These are phyloP conservation scores for Aphidius ervi DNA, from an alignment of 1,140 invertebrate genomes.

Conservation along the genomic window DNA sequence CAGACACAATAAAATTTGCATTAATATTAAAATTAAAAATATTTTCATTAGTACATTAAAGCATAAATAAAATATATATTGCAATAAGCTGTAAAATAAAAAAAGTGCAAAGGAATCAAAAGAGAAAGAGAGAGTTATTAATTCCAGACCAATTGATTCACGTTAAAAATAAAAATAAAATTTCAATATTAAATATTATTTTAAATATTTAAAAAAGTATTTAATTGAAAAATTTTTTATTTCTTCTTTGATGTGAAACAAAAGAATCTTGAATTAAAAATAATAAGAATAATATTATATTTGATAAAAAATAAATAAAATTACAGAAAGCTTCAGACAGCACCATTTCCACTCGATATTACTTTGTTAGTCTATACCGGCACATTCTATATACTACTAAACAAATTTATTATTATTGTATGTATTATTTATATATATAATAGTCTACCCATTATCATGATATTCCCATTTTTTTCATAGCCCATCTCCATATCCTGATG, in stretches of 20 bases:
- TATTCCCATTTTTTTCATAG: constrained; percentile 16
- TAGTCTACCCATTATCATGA: constrained; percentile 15
- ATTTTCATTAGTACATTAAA: not conserved
- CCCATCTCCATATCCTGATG: constrained; percentile 2
- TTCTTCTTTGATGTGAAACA: too few relatives aligned
- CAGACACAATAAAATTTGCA: not conserved
- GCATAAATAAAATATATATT: constrained; percentile 1
- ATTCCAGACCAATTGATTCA: not conserved
- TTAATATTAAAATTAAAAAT: constrained; percentile 9
- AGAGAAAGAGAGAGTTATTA: constrained; percentile 15
- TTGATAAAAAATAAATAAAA: constrained; percentile 7
- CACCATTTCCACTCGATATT: constrained; percentile 24
- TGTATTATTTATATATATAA: not conserved
- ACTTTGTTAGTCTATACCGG: constrained; percentile 23
- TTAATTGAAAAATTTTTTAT: too few relatives aligned
- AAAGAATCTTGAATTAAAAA: constrained; percentile 6
- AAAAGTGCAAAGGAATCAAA: constrained; percentile 26
- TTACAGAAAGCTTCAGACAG: constrained; percentile 19
- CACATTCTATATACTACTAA: constrained; percentile 13
- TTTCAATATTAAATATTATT: not conserved
- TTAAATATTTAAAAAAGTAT: too few relatives aligned
- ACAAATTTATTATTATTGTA: constrained; percentile 18
- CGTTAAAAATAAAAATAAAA: not conserved
- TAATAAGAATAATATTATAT: constrained; percentile 3
- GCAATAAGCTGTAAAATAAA: constrained; percentile 7